Evolutionary conservation across 2,888 invertebrate genomes (phyloP), one percentile per base, ranked within the genome.

Genomic region (Pheosia gnoma): DNA sequence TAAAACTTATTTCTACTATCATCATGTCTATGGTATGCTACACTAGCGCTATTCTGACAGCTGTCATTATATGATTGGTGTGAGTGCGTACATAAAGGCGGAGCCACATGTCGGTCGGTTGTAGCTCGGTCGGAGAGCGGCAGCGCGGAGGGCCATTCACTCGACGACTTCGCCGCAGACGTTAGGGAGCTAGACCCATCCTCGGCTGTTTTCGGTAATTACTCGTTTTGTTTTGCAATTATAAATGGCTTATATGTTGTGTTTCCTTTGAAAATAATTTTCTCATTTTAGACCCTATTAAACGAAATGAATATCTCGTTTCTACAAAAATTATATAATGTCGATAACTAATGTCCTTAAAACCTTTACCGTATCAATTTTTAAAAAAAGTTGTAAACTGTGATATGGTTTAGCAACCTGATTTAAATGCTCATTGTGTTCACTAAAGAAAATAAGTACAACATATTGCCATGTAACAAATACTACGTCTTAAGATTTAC

Each of bases 191-290:
- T 94, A 78, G 93, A 94, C 82, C 92, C 93, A 72, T 82, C 89
- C 69, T 93, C 94, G 85, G 93, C 94, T 75, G 79, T 88, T 78
- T 94, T 94, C 83, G 93, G 94, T 94, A 94, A 93, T 73, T 81
- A 83, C 75, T 75, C 77, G 64, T 75, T 82, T 80, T 69, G 63
- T 64, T 77, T 85, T 84, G 83, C 83, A 63, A 8, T 3, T 49
- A 49, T 45, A 54, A 37, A 63, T 62, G 68, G 74, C 66, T 77
- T 77, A 81, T 83, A 73, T 81, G 54, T 82, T 80, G 25, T 43
- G 0, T 9, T 9, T 43, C 5, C 43, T 43, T 9, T 9, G 43
- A 43, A 43, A n/a, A n/a, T n/a, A n/a, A n/a, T n/a, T n/a, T n/a
- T n/a, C n/a, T n/a, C n/a, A n/a, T n/a, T n/a, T n/a, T n/a, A n/a